A percentile compares a stretch with the other conserved stretches of the same genome.
Evolutionary conservation across 2,797 vertebrate genomes (phyloP).

Genomic region (Acrossocheilus fasciatus): DNA sequence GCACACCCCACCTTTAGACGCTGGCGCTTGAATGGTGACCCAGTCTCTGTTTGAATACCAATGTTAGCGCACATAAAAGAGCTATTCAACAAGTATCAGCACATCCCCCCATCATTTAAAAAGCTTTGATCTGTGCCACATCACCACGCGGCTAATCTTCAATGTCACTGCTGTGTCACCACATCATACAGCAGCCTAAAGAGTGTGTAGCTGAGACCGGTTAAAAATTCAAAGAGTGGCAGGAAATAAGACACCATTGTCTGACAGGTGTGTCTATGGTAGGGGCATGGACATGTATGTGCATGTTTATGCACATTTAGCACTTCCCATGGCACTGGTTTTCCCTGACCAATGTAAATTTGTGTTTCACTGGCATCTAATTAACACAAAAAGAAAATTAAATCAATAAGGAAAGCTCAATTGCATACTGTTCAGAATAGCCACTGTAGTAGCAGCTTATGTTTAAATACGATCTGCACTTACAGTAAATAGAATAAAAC

Average conservation of each 20-base stretch:
- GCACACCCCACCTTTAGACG: slow-evolving; percentile 59
- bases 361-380: not conserved
- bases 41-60: slow-evolving; percentile 62
- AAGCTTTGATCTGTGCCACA: slow-evolving; percentile 62
- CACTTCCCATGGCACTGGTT: not conserved
- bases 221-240: slow-evolving; percentile 60
- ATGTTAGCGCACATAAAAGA: slow-evolving; percentile 64
- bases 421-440: not conserved
- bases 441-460: not conserved
- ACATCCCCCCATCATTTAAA: slow-evolving; percentile 60
- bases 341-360: not conserved
- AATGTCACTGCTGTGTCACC: slow-evolving; percentile 52
- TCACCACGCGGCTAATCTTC: slow-evolving; percentile 42
- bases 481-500: not conserved
- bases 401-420: not conserved
- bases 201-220: slow-evolving; percentile 33
- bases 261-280: slow-evolving; percentile 37
- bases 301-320: not conserved
- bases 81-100: slow-evolving; percentile 60
- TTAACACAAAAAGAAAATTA: not conserved
- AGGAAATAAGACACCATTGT: slow-evolving; percentile 57
- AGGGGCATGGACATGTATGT: slow-evolving; percentile 35
- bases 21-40: slow-evolving; percentile 57
- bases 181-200: slow-evolving; percentile 29
- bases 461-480: not conserved